These are phyloP conservation scores for Drosophila nikananu DNA, from an alignment of 1,140 invertebrate species.

Conservation along the genomic window DNA sequence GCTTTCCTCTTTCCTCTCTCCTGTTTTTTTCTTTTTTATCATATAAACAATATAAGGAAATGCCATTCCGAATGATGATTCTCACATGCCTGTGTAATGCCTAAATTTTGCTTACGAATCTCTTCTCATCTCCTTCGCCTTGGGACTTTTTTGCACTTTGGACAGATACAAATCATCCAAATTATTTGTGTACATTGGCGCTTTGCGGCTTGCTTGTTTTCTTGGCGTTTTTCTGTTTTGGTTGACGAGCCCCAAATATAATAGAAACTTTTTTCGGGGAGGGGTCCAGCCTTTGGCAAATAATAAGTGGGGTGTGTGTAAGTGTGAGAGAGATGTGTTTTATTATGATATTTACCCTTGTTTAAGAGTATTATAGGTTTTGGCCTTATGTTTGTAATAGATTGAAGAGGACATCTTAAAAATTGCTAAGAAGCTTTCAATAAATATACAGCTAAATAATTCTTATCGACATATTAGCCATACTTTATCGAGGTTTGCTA, in stretches of 20 bases:
- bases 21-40: constrained; percentile 3
- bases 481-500: neutral
- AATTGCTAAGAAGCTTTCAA: neutral
- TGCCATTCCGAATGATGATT: constrained; percentile 24
- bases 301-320: constrained; percentile 21
- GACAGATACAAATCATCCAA: constrained; percentile 44
- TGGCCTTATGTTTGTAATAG: neutral
- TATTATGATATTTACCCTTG: constrained; percentile 13
- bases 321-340: constrained; percentile 23
- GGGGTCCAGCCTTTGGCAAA: constrained; percentile 43
- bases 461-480: neutral
- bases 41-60: constrained; percentile 32
- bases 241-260: constrained; percentile 49
- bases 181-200: constrained; percentile 49
- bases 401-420: neutral
- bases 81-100: constrained; percentile 27
- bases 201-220: constrained; percentile 25
- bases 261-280: constrained; percentile 19
- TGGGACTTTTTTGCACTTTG: constrained; percentile 38
- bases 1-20: neutral
- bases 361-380: neutral
- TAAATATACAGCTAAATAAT: neutral
- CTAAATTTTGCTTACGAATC: constrained; percentile 25
- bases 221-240: constrained; percentile 34
- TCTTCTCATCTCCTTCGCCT: neutral